Evolutionary conservation across 2,888 invertebrate species (phyloP).

Genomic region (Branchellion lobata): DNA sequence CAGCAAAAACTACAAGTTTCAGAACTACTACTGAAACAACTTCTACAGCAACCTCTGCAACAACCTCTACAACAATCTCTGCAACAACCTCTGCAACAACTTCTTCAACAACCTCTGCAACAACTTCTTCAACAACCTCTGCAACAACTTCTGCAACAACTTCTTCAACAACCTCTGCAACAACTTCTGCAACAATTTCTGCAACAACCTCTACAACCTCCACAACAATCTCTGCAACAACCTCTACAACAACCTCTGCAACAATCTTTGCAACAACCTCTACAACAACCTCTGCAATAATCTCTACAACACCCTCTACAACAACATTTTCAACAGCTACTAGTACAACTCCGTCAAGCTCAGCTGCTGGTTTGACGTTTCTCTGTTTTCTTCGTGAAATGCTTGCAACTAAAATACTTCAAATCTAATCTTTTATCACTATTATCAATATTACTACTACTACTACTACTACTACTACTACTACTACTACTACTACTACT

Average conservation of each 20-base stretch:
- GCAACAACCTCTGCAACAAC: background rate
- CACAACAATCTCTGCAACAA: background rate
- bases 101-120: background rate
- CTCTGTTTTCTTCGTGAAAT: too few species aligned
- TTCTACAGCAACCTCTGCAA: background rate
- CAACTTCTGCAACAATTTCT: background rate
- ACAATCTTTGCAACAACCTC: background rate
- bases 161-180: background rate
- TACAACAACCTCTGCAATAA: background rate
- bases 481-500: background rate
- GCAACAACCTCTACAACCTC: background rate
- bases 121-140: background rate
- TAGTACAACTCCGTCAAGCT: too few species aligned
- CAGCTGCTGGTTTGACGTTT: too few species aligned
- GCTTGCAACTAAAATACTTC: background rate
- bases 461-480: background rate
- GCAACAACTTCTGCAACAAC: background rate
- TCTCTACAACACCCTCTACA: too few species aligned
- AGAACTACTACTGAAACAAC: background rate
- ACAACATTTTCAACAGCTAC: too few species aligned
- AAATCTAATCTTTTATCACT: too few species aligned
- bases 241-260: background rate
- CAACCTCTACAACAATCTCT: background rate
- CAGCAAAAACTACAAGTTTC: background rate
- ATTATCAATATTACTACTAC: background rate